Conservation (phyloP, 2,888 invertebrate genomes). For the Caenorhabditis wallacei region DNA sequence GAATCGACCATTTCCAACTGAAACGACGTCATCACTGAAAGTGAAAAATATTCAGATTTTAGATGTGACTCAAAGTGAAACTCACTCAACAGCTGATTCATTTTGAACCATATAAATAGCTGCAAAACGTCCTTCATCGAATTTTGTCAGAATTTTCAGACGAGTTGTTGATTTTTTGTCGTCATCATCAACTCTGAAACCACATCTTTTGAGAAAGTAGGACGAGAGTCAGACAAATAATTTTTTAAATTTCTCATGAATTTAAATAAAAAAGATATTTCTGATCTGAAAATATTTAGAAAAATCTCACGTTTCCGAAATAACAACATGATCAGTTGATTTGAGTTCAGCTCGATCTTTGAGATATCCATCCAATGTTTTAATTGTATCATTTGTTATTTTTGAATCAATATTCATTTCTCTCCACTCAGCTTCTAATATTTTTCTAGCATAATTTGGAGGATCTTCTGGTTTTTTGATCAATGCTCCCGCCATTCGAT, state of each 20-base stretch:
- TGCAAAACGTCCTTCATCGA: constrained; percentile 59
- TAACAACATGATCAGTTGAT: constrained; percentile 51
- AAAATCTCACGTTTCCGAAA: constrained; percentile 38
- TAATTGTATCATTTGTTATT: constrained; percentile 11
- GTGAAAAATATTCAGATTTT: background rate
- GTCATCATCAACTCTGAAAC: constrained; percentile 43
- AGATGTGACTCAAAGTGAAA: too few relatives aligned
- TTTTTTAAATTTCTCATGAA: too few relatives aligned
- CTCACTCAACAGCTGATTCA: constrained; percentile 57
- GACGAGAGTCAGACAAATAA: too few relatives aligned
- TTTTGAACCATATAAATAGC: constrained; percentile 60
- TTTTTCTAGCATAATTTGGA: constrained; percentile 3
- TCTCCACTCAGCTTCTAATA: constrained; percentile 47
- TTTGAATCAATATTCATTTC: constrained; percentile 38
- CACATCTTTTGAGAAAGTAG: too few relatives aligned
- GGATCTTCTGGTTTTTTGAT: constrained; percentile 57
- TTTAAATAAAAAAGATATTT: too few relatives aligned
- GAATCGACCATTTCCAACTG: constrained; percentile 32
- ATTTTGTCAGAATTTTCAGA: constrained; percentile 59
- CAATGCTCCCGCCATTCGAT: constrained; percentile 48
- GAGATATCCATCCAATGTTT: constrained; percentile 47
- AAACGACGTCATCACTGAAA: constrained; percentile 52
- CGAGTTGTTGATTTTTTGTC: constrained; percentile 54
- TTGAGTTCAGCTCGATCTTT: constrained; percentile 47
- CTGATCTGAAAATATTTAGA: too few relatives aligned